Base-by-base conservation (phyloP, 2,888 invertebrate species). In the Lepidocyrtinus sp. region DNA sequence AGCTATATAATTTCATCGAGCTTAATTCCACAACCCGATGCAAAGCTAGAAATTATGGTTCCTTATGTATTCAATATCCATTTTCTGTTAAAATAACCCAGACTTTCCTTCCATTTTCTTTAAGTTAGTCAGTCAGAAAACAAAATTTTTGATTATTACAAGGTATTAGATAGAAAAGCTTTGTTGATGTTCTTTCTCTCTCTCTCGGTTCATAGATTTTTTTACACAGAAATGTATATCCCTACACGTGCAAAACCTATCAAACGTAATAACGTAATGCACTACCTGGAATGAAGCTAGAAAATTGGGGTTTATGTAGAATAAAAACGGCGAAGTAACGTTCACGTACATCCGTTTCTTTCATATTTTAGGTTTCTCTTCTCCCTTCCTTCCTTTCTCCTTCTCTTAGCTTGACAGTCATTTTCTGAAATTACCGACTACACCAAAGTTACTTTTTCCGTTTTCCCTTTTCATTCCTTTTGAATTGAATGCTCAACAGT, bases 371-470 rank as follows among this genome's bases (percentile, higher is more conserved):
- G 36, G 36, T 36, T 36, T 36, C 36, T 36, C 12, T n/a, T n/a
- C n/a, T 36, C 36, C 12, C 5, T 36, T 36, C 36, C 36, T 36
- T 36, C 12, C 12, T 36, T 36, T 36, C 5, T 36, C 12, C 36
- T 36, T 36, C 36, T 36, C 36, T 36, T 5, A 36, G 36, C 36
- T 19, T 65, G 65, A 67, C 27, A 67, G 67, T 21, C 22, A 67
- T 46, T 67, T 67, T 46, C 67, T 45, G 46, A 36, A 67, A 26
- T 67, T 67, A 46, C n/a, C 19, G 21, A 27, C 25, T 36, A 5
- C 15, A 7, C 7, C 36, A 19, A 5, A 1, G 19, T 17, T 2
- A 36, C 36, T 36, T 36, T 36, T 36, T 36, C 36, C 36, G 36
- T 36, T 26, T 26, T 25, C 45, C 15, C 36, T 26, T 55, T 15